Evolutionary conservation across 2,888 invertebrate species (phyloP).

Genomic region (Drosophila subquinaria): DNA sequence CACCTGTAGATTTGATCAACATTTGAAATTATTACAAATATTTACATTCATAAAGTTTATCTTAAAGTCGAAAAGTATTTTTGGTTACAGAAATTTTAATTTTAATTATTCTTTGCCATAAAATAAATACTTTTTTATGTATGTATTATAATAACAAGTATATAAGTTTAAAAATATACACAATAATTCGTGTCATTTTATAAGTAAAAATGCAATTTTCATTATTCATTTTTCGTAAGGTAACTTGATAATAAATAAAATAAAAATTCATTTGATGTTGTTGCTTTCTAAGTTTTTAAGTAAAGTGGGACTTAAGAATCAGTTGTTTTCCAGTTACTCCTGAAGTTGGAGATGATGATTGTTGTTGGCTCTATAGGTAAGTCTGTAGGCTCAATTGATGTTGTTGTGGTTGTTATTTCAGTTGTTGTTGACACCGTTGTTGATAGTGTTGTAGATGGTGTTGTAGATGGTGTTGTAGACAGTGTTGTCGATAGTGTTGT

Average conservation of each 20-base stretch:
- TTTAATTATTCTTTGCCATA: not conserved
- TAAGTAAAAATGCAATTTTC: not conserved
- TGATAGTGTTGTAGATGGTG: not conserved
- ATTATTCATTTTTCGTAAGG: not conserved
- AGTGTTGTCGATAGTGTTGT: not conserved
- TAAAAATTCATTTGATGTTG: not conserved
- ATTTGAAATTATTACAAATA: not conserved
- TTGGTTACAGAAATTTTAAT: not conserved
- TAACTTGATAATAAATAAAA: not conserved
- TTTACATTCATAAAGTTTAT: not conserved
- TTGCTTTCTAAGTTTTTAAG: not conserved
- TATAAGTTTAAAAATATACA: not conserved
- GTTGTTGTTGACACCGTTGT: not conserved
- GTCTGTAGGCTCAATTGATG: not conserved
- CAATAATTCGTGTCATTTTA: not conserved
- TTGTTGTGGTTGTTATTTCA: not conserved
- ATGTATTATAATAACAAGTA: not conserved
- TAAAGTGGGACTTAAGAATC: not conserved
- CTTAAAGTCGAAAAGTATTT: not conserved
- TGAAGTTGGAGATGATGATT: not conserved
- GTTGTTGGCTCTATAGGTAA: not conserved
- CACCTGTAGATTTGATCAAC: slow-evolving; percentile 59
- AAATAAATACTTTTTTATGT: slow-evolving; percentile 6
- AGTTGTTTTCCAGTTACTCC: not conserved
- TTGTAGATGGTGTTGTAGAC: not conserved